Conservation (phyloP, 1,140 invertebrate species). For the Drosophila equinoxialis region DNA sequence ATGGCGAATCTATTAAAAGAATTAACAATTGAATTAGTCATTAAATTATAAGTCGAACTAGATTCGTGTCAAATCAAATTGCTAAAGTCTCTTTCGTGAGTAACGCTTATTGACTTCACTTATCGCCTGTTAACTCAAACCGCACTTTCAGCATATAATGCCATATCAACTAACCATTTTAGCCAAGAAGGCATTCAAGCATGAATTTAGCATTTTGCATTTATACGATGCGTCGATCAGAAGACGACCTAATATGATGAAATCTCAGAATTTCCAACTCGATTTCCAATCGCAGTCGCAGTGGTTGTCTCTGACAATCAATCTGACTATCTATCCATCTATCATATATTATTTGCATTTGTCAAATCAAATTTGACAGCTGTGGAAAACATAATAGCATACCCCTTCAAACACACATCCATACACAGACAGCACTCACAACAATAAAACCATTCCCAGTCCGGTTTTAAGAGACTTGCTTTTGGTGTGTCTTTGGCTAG, state of each 20-base stretch:
- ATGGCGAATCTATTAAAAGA: too few species aligned
- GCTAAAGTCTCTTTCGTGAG: not conserved
- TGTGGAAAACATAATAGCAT: conserved; percentile 74
- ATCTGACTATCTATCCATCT: conserved; percentile 7
- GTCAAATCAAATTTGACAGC: conserved; percentile 81
- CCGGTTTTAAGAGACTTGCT: conserved; percentile 8
- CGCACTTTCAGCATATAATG: too few species aligned
- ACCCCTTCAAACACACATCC: conserved; percentile 3
- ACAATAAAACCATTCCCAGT: conserved; percentile 7
- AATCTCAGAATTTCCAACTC: not conserved
- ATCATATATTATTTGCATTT: conserved; percentile 75
- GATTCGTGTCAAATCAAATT: too few species aligned
- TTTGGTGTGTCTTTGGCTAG: not conserved
- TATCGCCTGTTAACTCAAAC: not conserved
- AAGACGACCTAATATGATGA: not conserved
- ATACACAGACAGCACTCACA: not conserved
- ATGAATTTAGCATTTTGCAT: conserved; percentile 13
- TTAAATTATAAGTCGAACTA: too few species aligned
- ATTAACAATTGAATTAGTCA: too few species aligned
- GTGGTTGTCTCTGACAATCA: too few species aligned
- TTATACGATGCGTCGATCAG: not conserved
- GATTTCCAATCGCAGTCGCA: too few species aligned
- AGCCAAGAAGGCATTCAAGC: conserved; percentile 23
- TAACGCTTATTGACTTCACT: not conserved
- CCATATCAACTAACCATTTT: not conserved